These are phyloP conservation scores for Apogon talboti DNA, from an alignment of 2,797 vertebrate species.

Conservation along the genomic window DNA sequence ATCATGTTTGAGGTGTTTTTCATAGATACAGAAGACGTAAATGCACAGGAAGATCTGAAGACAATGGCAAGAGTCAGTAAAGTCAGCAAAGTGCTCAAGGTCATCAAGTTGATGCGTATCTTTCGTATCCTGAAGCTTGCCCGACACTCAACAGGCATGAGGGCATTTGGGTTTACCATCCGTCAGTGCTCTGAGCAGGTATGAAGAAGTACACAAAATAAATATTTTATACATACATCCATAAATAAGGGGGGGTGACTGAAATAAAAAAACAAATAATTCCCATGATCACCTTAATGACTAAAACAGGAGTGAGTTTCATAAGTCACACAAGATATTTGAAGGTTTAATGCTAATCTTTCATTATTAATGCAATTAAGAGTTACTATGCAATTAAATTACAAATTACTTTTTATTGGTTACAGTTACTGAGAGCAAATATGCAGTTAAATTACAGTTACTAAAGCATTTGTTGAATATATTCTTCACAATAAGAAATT, in stretches of 20 bases:
- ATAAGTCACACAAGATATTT: too few species aligned
- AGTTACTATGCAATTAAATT: too few species aligned
- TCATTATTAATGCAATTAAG: too few species aligned
- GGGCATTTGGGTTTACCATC: constrained; percentile 92
- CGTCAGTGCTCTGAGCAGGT: constrained; percentile 94
- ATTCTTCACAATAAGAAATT: too few species aligned
- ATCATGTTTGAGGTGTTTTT: constrained; percentile 88
- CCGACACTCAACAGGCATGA: constrained; percentile 92
- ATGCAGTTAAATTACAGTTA: too few species aligned
- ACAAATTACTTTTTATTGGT: too few species aligned
- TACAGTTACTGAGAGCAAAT: too few species aligned
- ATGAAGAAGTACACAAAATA: constrained; percentile 42
- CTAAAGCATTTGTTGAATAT: too few species aligned
- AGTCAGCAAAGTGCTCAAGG: constrained; percentile 92
- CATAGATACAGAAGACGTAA: constrained; percentile 75
- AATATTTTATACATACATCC: neutral
- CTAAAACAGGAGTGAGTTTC: too few species aligned
- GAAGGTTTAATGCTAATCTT: too few species aligned
- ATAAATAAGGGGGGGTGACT: neutral
- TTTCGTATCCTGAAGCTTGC: constrained; percentile 94
- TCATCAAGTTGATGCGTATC: constrained; percentile 92
- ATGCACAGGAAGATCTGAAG: constrained; percentile 88
- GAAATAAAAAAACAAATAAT: neutral
- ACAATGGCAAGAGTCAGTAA: constrained; percentile 90
- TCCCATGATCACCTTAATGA: neutral